Evolutionary conservation across 2,113 vertebrate species (phyloP).

Genomic region (Procavia capensis): DNA sequence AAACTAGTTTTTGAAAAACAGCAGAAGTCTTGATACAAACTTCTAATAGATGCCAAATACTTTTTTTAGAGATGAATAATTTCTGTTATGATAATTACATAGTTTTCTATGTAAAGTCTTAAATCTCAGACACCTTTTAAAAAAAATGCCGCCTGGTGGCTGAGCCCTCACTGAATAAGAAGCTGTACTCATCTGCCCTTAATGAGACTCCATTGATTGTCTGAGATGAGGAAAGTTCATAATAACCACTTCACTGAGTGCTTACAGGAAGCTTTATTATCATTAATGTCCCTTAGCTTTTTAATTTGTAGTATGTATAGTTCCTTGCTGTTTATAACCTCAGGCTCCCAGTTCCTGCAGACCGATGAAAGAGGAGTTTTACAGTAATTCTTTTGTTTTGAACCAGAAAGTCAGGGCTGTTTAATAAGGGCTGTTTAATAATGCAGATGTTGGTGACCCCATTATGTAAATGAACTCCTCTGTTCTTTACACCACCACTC

Average conservation of each 20-base stretch:
- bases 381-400: slow-evolving; percentile 37
- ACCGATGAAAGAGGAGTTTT: slow-evolving; percentile 32
- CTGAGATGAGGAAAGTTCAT: slow-evolving; percentile 61
- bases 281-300: slow-evolving; percentile 39
- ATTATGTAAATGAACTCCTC: slow-evolving; percentile 43
- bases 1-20: slow-evolving; percentile 54
- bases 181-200: slow-evolving; percentile 52
- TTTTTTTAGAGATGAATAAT: slow-evolving; percentile 19
- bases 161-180: slow-evolving; percentile 21
- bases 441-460: too few species aligned
- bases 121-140: not conserved
- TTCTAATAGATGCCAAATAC: slow-evolving; percentile 33
- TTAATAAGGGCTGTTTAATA: slow-evolving; percentile 61
- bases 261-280: slow-evolving; percentile 47
- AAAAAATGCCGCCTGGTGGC: slow-evolving; percentile 45
- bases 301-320: slow-evolving; percentile 52
- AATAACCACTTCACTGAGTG: slow-evolving; percentile 63
- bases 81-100: slow-evolving; percentile 22
- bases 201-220: slow-evolving; percentile 68
- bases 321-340: slow-evolving; percentile 1
- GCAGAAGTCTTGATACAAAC: not conserved
- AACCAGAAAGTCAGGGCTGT: slow-evolving; percentile 56
- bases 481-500: slow-evolving; percentile 2
- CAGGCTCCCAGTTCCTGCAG: not conserved
- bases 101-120: slow-evolving; percentile 31